Evolutionary conservation across 2,888 invertebrate species (phyloP).

Genomic region (Drosophila anomalata): DNA sequence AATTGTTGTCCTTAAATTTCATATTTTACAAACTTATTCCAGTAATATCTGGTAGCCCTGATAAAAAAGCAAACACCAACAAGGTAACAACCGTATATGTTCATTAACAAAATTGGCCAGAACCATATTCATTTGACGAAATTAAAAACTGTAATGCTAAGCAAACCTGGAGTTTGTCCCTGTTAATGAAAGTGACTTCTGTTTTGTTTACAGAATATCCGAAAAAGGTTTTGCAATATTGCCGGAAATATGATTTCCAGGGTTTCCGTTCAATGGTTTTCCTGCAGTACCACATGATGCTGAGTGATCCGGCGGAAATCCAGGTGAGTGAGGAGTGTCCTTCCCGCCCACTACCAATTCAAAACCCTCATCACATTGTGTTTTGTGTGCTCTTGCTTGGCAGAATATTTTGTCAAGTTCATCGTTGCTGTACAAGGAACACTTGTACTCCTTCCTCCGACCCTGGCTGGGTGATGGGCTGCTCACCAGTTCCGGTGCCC

Average conservation of each 20-base stretch:
- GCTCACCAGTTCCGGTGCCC: constrained; percentile 83
- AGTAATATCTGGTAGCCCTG: not conserved
- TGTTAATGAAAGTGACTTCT: constrained; percentile 11
- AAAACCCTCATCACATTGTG: constrained; percentile 2
- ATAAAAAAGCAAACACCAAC: not conserved
- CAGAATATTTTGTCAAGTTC: constrained; percentile 82
- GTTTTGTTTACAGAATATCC: constrained; percentile 67
- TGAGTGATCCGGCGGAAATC: constrained; percentile 80
- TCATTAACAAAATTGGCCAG: not conserved
- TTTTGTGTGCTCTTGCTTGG: not conserved
- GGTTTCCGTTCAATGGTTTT: constrained; percentile 72
- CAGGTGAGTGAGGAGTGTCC: constrained; percentile 62
- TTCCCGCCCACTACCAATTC: not conserved
- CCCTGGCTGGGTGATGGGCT: constrained; percentile 85
- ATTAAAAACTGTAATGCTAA: constrained; percentile 7
- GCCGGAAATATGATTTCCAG: constrained; percentile 77
- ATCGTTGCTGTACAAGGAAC: constrained; percentile 84
- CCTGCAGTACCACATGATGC: constrained; percentile 74
- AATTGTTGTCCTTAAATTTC: not conserved
- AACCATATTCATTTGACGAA: not conserved
- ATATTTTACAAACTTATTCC: not conserved
- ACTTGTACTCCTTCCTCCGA: constrained; percentile 82
- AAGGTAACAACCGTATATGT: not conserved
- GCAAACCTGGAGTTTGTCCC: not conserved
- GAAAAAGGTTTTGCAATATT: constrained; percentile 77